phyloP scores from a whole-genome alignment of 2,797 vertebrate genomes.

The Borostomias antarcticus region DNA sequence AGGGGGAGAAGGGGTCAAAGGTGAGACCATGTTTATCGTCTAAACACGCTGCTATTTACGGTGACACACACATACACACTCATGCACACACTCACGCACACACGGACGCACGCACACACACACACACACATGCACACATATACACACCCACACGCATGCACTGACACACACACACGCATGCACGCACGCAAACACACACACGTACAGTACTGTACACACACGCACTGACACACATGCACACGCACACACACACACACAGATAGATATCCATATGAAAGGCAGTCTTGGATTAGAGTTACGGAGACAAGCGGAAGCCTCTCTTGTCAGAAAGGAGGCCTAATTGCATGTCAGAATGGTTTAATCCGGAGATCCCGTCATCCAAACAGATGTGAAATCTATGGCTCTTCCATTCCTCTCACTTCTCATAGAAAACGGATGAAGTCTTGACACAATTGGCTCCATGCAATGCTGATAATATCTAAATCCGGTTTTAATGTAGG shows the following conservation, averaged over 20 bases:
- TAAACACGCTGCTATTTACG: neutral
- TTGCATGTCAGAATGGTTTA: constrained; percentile 71
- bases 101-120: constrained; percentile 5
- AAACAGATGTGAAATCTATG: constrained; percentile 52
- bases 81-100: constrained; percentile 6
- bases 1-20: constrained; percentile 97
- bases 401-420: constrained; percentile 28
- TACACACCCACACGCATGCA: too few relatives aligned
- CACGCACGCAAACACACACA: neutral
- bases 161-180: constrained; percentile 7
- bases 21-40: constrained; percentile 63
- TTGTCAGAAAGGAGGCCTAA: constrained; percentile 65
- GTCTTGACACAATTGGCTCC: constrained; percentile 6
- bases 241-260: constrained; percentile 8
- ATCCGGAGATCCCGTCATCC: constrained; percentile 50
- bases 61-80: neutral
- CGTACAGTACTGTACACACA: neutral
- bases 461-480: neutral
- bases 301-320: constrained; percentile 52
- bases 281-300: constrained; percentile 58
- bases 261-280: constrained; percentile 29
- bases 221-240: too few relatives aligned
- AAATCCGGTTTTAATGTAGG: neutral
- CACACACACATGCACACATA: constrained; percentile 1
- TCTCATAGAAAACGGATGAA: constrained; percentile 32